Percentiles rank a stretch among this genome's conserved stretches.
phyloP scores from a whole-genome alignment of 2,797 vertebrate species.

The Sibirionetta formosa region DNA sequence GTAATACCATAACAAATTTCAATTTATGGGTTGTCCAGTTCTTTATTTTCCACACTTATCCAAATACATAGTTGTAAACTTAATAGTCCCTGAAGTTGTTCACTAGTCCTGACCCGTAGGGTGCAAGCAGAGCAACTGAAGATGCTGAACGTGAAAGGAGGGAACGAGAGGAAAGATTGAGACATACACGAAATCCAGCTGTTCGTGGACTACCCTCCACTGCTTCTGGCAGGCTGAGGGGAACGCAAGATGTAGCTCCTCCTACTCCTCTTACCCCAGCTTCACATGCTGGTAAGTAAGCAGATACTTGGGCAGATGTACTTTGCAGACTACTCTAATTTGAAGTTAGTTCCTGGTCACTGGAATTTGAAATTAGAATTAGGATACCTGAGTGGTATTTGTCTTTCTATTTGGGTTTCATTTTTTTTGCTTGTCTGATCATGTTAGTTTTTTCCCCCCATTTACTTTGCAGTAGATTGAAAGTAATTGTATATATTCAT shows the following conservation, averaged over 20 bases:
- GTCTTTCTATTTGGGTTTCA: neutral
- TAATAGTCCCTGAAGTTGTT: neutral
- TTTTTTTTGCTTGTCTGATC: neutral
- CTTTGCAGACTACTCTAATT: neutral
- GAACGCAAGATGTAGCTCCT: slow-evolving; percentile 89
- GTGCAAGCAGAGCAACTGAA: slow-evolving; percentile 92
- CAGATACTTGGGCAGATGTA: neutral
- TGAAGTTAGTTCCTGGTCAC: neutral
- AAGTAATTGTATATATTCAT: rapidly evolving
- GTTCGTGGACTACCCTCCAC: slow-evolving; percentile 91
- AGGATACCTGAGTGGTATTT: neutral
- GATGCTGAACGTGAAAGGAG: slow-evolving; percentile 93
- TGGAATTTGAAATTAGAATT: neutral
- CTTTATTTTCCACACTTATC: neutral
- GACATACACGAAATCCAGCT: slow-evolving; percentile 90
- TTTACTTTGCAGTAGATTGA: neutral
- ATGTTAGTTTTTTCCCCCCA: neutral
- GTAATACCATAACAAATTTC: neutral
- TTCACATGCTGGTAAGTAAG: slow-evolving; percentile 90
- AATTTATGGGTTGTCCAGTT: neutral
- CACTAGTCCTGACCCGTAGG: slow-evolving; percentile 78
- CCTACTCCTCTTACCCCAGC: slow-evolving; percentile 93
- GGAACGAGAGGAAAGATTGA: slow-evolving; percentile 92
- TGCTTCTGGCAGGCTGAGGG: slow-evolving; percentile 91
- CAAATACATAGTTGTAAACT: neutral